phyloP scores from a whole-genome alignment of 2,113 vertebrate genomes.

The Nicator chloris region DNA sequence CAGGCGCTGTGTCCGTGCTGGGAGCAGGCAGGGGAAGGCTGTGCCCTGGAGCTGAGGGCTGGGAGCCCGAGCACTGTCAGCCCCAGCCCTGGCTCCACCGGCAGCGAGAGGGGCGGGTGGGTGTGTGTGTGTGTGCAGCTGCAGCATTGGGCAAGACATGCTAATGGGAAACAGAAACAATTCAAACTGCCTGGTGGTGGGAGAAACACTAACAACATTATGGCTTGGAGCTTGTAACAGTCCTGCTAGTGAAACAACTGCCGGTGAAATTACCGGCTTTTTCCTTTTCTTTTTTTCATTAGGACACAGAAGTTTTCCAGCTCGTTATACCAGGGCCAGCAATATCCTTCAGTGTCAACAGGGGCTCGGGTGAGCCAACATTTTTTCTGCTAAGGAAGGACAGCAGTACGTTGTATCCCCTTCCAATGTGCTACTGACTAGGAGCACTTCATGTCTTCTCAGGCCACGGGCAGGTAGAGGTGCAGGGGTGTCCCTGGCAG shows the following conservation, averaged over 20 bases:
- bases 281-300: neutral
- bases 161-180: constrained; percentile 56
- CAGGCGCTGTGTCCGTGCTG: rapidly evolving
- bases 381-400: neutral
- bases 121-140: neutral
- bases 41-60: neutral
- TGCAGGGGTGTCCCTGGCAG: neutral
- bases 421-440: neutral
- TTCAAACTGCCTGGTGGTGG: neutral
- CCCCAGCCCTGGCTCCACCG: neutral
- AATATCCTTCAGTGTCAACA: neutral
- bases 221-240: neutral
- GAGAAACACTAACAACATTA: neutral
- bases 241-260: neutral
- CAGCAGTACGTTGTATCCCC: rapidly evolving
- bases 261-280: neutral
- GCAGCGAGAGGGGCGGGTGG: neutral
- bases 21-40: neutral
- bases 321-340: neutral
- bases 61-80: neutral
- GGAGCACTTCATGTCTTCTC: neutral
- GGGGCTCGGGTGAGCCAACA: neutral
- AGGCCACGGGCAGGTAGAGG: neutral
- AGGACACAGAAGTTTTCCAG: neutral
- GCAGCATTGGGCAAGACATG: neutral